Evolutionary conservation across 2,888 invertebrate species (phyloP), one percentile per base, ranked within the genome.

Genomic region (Pteria penguin): DNA sequence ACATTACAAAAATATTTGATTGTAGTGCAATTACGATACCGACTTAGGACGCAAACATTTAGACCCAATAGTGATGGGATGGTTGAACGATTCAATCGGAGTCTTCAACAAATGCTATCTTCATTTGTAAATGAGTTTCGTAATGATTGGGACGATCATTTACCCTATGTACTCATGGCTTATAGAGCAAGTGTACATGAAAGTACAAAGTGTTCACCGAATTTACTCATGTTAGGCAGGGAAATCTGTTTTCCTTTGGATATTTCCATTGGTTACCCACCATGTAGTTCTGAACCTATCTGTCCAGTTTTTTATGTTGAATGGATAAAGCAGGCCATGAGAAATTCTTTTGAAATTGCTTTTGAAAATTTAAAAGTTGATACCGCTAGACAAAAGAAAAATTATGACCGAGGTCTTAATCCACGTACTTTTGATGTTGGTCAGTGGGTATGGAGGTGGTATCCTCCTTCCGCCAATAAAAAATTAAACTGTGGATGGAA

Each of bases 11-110:
- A n/a, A n/a, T n/a, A n/a, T n/a, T n/a, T n/a, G n/a, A n/a, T n/a
- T n/a, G n/a, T n/a, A n/a, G n/a, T n/a, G n/a, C n/a, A n/a, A n/a
- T n/a, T n/a, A n/a, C n/a, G n/a, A n/a, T n/a, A n/a, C n/a, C n/a
- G n/a, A n/a, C n/a, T n/a, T n/a, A 33, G 75, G 11, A 84, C 83
- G 36, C 73, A 77, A 0, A 78, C 80, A 3, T 80, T 69, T 65
- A 67, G 73, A 8, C 80, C 82, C 14, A 60, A 79, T 29, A 71
- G 66, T 45, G 81, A 84, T 71, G 83, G 81, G 0, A 31, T 82
- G 18, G 71, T 78, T 1, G 82, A 83, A 62, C 45, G 80, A n/a
- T 81, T 77, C 18, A 83, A 81, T 70, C 62, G 77, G 2, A 81
- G 75, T 8, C 45, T 84, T 3, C 24, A 72, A 24, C 54, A 67